A percentile compares a stretch with the other conserved stretches of the same genome.
These are phyloP conservation scores for Phataginus tetradactyla DNA, from an alignment of 2,797 vertebrate genomes.

Conservation along the genomic window DNA sequence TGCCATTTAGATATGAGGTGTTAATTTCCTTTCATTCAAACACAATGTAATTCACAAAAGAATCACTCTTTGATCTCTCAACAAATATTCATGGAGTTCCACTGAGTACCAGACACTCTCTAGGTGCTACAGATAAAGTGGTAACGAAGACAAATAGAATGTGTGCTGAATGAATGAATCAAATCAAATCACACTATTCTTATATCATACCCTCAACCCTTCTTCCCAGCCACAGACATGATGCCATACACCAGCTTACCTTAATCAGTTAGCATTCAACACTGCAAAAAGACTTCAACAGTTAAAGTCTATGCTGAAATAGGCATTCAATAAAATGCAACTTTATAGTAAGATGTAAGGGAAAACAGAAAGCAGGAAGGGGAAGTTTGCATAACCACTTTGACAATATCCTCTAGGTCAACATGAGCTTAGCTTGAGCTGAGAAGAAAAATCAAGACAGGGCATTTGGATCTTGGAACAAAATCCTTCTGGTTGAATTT, in stretches of 20 bases:
- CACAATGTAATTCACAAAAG: not conserved
- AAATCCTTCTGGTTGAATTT: constrained; percentile 23
- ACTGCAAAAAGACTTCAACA: not conserved
- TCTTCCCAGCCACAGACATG: not conserved
- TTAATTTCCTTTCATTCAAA: not conserved
- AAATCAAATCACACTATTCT: not conserved
- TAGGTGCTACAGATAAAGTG: not conserved
- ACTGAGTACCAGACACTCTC: not conserved
- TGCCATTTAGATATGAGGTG: not conserved
- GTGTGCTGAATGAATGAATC: not conserved
- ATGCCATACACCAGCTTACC: not conserved
- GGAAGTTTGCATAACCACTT: not conserved
- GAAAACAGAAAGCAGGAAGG: not conserved
- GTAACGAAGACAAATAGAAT: not conserved
- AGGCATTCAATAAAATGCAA: not conserved
- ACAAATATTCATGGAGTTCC: not conserved
- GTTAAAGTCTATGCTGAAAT: not conserved
- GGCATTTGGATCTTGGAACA: not conserved
- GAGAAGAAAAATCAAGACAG: constrained; percentile 40
- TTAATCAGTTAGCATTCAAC: not conserved
- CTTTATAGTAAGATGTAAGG: not conserved
- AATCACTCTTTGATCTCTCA: not conserved
- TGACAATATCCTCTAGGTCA: not conserved
- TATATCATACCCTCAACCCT: not conserved
- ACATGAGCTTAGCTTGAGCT: not conserved